phyloP scores from a whole-genome alignment of 2,797 vertebrate species.

The Cuniculus paca region DNA sequence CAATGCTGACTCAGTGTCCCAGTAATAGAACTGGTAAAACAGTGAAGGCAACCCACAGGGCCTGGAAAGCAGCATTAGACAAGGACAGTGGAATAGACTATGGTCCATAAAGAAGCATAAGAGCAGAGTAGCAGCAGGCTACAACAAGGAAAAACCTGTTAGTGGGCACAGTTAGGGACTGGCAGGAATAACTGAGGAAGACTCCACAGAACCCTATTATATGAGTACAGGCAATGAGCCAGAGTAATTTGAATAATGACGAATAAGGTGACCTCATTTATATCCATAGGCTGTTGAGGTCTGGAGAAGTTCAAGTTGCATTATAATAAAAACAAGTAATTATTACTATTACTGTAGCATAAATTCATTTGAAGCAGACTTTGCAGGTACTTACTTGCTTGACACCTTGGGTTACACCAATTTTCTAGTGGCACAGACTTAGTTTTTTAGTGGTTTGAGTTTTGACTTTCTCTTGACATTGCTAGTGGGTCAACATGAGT shows the following conservation, averaged over 20 bases:
- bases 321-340: constrained; percentile 69
- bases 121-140: background rate
- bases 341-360: constrained; percentile 55
- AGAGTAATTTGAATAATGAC: constrained; percentile 65
- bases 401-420: constrained; percentile 25
- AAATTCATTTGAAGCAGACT: constrained; percentile 64
- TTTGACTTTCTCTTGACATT: constrained; percentile 76
- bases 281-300: background rate
- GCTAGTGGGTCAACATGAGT: constrained; percentile 59
- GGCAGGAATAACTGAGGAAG: background rate
- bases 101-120: background rate
- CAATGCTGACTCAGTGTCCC: background rate
- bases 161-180: background rate
- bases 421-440: constrained; percentile 57
- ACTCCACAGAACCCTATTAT: background rate
- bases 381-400: constrained; percentile 52
- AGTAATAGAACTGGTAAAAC: background rate
- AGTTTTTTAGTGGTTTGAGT: constrained; percentile 49
- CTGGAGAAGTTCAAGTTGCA: constrained; percentile 55
- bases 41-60: background rate
- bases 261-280: constrained; percentile 63
- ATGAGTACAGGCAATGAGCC: background rate
- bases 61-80: background rate
- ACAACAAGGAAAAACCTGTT: background rate
- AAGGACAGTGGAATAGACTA: background rate